phyloP scores from a whole-genome alignment of 2,888 invertebrate genomes.

The Lamellibrachia satsuma region DNA sequence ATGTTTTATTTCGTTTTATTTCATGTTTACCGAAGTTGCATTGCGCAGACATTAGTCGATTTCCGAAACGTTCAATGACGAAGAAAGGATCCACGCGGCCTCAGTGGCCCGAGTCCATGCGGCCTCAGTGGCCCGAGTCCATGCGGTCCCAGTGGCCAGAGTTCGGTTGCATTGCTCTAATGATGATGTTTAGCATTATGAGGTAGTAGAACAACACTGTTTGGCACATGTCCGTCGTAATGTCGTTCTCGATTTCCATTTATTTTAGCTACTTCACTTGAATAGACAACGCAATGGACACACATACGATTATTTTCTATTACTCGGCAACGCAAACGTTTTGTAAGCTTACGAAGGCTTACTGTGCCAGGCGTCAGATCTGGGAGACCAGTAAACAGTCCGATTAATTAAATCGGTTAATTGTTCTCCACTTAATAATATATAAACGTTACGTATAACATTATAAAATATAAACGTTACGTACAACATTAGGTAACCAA shows the following conservation, averaged over 20 bases:
- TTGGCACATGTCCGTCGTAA: neutral
- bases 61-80: neutral
- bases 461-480: too few species aligned
- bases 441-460: too few species aligned
- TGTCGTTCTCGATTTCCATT: neutral
- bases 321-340: neutral
- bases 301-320: neutral
- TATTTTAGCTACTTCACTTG: neutral
- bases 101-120: too few species aligned
- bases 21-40: neutral
- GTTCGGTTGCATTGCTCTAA: neutral
- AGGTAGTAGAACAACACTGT: neutral
- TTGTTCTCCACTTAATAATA: too few species aligned
- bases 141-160: neutral
- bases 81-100: neutral
- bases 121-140: too few species aligned
- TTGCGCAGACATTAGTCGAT: constrained; percentile 17
- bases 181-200: neutral
- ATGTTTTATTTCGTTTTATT: too few species aligned
- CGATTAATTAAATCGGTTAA: too few species aligned
- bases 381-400: too few species aligned
- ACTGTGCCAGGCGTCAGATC: too few species aligned
- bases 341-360: too few species aligned
- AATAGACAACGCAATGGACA: neutral
- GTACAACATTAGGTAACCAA: too few species aligned